Evolutionary conservation across 2,113 vertebrate species (phyloP).

Genomic region (Hepsetus odoe): DNA sequence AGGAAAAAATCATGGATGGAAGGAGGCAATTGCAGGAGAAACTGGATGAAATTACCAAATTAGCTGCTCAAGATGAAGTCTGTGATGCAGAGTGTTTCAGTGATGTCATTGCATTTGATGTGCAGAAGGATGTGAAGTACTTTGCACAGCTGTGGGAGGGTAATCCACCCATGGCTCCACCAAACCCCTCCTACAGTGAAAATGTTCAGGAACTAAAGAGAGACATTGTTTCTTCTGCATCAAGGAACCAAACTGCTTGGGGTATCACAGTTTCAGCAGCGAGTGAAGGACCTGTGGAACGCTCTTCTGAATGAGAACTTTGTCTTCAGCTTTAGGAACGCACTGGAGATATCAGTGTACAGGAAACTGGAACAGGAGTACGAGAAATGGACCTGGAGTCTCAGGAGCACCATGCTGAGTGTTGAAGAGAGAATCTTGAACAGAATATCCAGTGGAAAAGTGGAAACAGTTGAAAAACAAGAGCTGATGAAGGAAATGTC

Average conservation of each 20-base stretch:
- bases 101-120: slow-evolving; percentile 57
- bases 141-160: slow-evolving; percentile 57
- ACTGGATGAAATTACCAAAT: slow-evolving; percentile 67
- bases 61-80: slow-evolving; percentile 67
- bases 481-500: slow-evolving; percentile 26
- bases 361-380: slow-evolving; percentile 59
- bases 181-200: slow-evolving; percentile 56
- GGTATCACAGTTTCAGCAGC: slow-evolving; percentile 62
- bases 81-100: slow-evolving; percentile 60
- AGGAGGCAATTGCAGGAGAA: slow-evolving; percentile 60
- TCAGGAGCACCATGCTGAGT: slow-evolving; percentile 62
- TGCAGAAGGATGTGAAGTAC: slow-evolving; percentile 58
- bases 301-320: slow-evolving; percentile 58
- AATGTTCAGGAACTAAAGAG: slow-evolving; percentile 52
- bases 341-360: slow-evolving; percentile 60
- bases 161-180: slow-evolving; percentile 59
- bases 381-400: background rate
- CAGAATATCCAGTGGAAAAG: slow-evolving; percentile 54
- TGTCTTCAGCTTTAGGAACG: slow-evolving; percentile 74
- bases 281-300: slow-evolving; percentile 62
- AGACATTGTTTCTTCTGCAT: background rate
- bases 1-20: slow-evolving; percentile 69
- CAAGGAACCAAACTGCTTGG: slow-evolving; percentile 43
- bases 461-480: background rate
- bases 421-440: slow-evolving; percentile 61